Base-by-base conservation (phyloP, 2,113 vertebrate species). In the Oxyruncus cristatus region DNA sequence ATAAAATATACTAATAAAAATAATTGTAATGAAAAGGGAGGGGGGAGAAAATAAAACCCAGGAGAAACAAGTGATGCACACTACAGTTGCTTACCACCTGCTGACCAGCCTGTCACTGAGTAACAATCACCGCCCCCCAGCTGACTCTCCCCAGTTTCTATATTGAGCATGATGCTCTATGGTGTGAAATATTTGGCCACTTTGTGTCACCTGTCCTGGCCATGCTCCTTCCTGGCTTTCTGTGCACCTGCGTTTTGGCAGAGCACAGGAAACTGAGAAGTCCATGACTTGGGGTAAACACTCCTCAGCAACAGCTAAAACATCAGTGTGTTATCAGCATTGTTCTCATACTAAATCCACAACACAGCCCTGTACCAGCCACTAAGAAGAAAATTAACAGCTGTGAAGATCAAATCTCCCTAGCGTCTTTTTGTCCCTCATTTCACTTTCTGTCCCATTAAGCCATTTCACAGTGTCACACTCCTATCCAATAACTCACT, bases 51-150 rank as follows among this genome's bases (percentile, higher is more conserved):
- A 22, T 56, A 27, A 80, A 80, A 27, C 35, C 14, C 35, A 5
- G 0, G 2, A 72, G 63, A 27, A 87, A 39, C 22, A 53, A 59
- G n/a, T 33, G 46, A 39, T 62, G 37, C 39, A 16, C 9, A 21
- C 12, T 20, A 6, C 0, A 1, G 19, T 24, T 55, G 15, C 16
- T 71, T 8, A 21, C 12, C 24, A 30, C 18, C 39, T 0, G 1
- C 65, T 53, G 55, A 15, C 27, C 33, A 26, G 28, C 14, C 52
- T 0, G 1, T 42, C 44, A 13, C 32, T 21, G 26, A 42, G 44
- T 3, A 21, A 39, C 39, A 27, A 6, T 52, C 0, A 0, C 18
- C 18, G 37, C 26, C 47, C 23, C n/a, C 53, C 56, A 41, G 66
- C 85, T 72, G 75, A 26, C 6, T 72, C 19, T 9, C 32, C 20